phyloP scores from a whole-genome alignment of 2,888 invertebrate species.

The Tenthredo amoena region DNA sequence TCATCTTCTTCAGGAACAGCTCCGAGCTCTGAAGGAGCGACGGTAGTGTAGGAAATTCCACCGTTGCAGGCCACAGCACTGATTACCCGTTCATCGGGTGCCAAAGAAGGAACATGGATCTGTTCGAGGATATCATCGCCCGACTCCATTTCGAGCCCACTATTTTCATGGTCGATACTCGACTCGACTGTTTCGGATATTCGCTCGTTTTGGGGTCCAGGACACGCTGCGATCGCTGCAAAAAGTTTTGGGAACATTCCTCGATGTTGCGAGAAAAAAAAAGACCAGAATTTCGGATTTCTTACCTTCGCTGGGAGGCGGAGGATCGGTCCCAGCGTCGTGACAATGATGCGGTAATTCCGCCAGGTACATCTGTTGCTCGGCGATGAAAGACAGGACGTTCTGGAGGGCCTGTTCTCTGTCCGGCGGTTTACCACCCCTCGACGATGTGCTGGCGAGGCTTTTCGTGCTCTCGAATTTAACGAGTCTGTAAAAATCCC shows the following conservation, averaged over 20 bases:
- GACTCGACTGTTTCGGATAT: conserved; percentile 51
- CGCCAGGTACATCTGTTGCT: conserved; percentile 85
- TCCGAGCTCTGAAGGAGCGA: conserved; percentile 77
- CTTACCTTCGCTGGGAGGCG: conserved; percentile 22
- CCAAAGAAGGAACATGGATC: conserved; percentile 76
- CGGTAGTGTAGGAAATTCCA: conserved; percentile 67
- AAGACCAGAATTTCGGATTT: not conserved
- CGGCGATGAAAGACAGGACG: conserved; percentile 87
- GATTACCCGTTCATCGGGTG: conserved; percentile 75
- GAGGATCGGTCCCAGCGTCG: conserved; percentile 77
- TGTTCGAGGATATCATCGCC: conserved; percentile 70
- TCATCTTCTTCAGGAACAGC: conserved; percentile 85
- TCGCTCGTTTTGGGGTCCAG: conserved; percentile 39
- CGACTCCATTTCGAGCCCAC: conserved; percentile 63
- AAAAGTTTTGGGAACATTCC: not conserved
- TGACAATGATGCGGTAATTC: conserved; percentile 70
- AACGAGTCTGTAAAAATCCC: conserved; percentile 89
- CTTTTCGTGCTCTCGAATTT: conserved; percentile 91
- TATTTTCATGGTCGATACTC: conserved; percentile 56
- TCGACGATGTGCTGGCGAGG: conserved; percentile 87
- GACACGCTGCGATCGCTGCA: conserved; percentile 41
- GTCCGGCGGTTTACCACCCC: conserved; percentile 82
- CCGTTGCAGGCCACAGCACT: conserved; percentile 69
- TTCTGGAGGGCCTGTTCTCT: conserved; percentile 86
- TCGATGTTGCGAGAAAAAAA: not conserved